Evolutionary conservation across 2,888 invertebrate species (phyloP).

Genomic region (Ophion costatus): DNA sequence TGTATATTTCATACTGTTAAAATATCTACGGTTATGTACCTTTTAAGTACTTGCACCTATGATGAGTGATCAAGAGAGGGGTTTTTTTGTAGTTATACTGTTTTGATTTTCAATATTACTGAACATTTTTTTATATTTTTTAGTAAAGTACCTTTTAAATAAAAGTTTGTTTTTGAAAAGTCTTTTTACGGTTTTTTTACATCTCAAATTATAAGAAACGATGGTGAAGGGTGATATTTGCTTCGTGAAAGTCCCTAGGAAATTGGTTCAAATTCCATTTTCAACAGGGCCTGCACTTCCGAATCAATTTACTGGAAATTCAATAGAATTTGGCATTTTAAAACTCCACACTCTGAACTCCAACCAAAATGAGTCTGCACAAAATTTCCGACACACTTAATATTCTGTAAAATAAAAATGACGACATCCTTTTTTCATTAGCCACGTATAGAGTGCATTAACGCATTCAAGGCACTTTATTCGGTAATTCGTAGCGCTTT

Average conservation of each 20-base stretch:
- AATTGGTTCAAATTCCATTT: background rate
- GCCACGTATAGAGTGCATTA: background rate
- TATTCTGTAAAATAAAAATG: background rate
- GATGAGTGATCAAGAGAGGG: no score
- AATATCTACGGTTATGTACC: no score
- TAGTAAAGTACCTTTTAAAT: no score
- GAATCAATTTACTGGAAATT: background rate
- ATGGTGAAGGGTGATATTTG: background rate
- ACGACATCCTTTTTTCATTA: background rate
- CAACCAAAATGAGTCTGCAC: background rate
- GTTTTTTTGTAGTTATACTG: no score
- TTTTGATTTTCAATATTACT: no score
- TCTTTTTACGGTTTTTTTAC: no score
- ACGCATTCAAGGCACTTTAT: background rate
- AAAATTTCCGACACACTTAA: background rate
- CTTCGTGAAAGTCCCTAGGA: background rate
- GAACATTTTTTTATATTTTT: no score
- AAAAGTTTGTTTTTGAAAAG: no score
- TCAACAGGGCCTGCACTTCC: background rate
- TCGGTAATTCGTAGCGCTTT: background rate
- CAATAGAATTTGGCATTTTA: background rate
- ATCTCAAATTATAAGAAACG: background rate
- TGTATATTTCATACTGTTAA: no score
- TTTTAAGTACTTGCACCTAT: no score
- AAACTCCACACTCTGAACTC: background rate